Percentiles rank a stretch among this genome's conserved stretches.
These are phyloP conservation scores for Phoenicopterus ruber DNA, from an alignment of 2,113 vertebrate genomes.

Conservation along the genomic window DNA sequence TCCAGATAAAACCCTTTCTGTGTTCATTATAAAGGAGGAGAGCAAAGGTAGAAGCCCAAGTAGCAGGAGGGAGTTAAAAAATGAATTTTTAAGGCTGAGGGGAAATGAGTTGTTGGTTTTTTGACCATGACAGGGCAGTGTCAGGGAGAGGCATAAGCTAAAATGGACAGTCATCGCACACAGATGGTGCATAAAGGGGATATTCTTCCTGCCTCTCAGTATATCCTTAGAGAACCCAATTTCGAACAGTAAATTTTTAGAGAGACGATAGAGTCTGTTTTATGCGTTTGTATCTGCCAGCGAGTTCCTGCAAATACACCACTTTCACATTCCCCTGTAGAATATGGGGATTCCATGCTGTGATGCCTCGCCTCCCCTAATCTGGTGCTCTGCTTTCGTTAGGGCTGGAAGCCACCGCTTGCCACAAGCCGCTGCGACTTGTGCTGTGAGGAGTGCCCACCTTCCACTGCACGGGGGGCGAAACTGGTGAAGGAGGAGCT, in stretches of 20 bases:
- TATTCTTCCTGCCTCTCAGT: background rate
- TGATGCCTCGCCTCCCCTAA: background rate
- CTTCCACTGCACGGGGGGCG: background rate
- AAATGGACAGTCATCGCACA: background rate
- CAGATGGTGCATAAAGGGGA: background rate
- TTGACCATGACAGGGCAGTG: background rate
- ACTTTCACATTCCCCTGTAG: background rate
- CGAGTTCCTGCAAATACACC: accelerated
- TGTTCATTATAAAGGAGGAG: background rate
- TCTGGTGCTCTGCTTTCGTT: background rate
- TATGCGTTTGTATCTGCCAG: background rate
- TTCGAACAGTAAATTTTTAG: background rate
- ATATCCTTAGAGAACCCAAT: background rate
- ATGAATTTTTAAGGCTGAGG: background rate
- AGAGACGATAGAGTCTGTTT: background rate
- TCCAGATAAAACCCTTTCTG: background rate
- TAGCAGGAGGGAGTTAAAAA: background rate
- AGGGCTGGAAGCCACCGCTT: background rate
- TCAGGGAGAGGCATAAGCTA: background rate
- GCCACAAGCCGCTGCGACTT: background rate
- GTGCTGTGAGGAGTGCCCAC: background rate
- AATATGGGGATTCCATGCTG: background rate
- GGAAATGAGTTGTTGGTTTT: background rate
- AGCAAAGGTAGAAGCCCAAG: background rate
- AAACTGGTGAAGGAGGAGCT: background rate